Evolutionary conservation across 2,888 invertebrate species (phyloP).

Genomic region (Tenthredo mesomela): DNA sequence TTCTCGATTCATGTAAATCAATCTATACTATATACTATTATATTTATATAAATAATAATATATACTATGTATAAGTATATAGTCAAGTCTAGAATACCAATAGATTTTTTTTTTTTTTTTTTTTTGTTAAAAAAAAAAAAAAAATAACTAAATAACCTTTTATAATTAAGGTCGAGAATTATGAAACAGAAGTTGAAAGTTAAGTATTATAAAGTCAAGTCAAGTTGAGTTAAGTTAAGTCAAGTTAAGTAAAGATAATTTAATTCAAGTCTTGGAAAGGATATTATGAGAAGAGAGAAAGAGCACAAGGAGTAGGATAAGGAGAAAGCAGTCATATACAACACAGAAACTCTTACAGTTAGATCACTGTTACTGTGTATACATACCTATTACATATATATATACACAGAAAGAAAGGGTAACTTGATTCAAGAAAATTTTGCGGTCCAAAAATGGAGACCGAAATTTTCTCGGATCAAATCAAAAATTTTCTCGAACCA

Average conservation of each 20-base stretch:
- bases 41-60: too few relatives aligned
- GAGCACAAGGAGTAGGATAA: not conserved
- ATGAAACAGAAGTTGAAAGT: conserved; percentile 40
- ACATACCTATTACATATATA: not conserved
- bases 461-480: too few relatives aligned
- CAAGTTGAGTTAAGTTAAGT: not conserved
- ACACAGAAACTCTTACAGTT: conserved; percentile 40
- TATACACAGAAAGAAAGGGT: too few relatives aligned
- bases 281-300: not conserved
- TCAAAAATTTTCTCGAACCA: too few relatives aligned
- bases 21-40: too few relatives aligned
- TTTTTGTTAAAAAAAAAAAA: too few relatives aligned
- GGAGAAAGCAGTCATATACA: conserved; percentile 11
- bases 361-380: conserved; percentile 11
- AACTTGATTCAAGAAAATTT: too few relatives aligned
- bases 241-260: not conserved
- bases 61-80: too few relatives aligned
- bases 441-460: too few relatives aligned
- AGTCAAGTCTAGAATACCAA: too few relatives aligned
- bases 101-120: too few relatives aligned
- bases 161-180: not conserved
- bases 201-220: not conserved
- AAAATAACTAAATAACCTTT: too few relatives aligned
- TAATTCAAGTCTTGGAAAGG: not conserved
- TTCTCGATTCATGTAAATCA: not conserved